phyloP scores from a whole-genome alignment of 2,797 vertebrate species.

The Channallabes apus region DNA sequence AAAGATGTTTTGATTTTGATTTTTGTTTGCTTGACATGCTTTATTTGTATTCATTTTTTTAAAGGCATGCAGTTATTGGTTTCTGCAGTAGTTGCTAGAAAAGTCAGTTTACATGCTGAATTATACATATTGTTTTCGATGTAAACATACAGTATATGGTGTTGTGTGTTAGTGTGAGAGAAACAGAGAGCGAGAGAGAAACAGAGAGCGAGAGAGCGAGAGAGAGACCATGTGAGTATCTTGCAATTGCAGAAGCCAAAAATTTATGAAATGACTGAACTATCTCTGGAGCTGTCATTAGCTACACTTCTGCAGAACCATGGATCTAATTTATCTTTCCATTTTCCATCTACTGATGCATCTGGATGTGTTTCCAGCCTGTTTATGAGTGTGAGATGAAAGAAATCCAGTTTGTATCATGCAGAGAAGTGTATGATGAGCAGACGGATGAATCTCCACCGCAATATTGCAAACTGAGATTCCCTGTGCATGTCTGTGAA shows the following conservation, averaged over 20 bases:
- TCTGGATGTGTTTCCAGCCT: slow-evolving; percentile 2
- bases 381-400: slow-evolving; percentile 1
- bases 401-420: background rate
- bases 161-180: background rate
- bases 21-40: background rate
- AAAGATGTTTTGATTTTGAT: background rate
- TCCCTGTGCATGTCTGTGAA: background rate
- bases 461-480: background rate
- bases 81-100: background rate
- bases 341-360: background rate
- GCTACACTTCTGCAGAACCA: slow-evolving; percentile 10
- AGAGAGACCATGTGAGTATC: background rate
- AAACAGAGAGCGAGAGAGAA: background rate
- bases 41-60: background rate
- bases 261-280: slow-evolving; percentile 16
- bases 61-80: background rate
- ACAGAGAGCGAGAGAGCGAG: background rate
- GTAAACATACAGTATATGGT: background rate
- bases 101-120: background rate
- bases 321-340: slow-evolving; percentile 16
- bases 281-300: slow-evolving; percentile 34
- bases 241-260: slow-evolving; percentile 17
- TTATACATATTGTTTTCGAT: background rate
- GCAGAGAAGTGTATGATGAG: background rate
- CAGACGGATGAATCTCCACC: background rate